Evolutionary conservation across 1,140 invertebrate genomes (phyloP).

Genomic region (Gryllus bimaculatus): DNA sequence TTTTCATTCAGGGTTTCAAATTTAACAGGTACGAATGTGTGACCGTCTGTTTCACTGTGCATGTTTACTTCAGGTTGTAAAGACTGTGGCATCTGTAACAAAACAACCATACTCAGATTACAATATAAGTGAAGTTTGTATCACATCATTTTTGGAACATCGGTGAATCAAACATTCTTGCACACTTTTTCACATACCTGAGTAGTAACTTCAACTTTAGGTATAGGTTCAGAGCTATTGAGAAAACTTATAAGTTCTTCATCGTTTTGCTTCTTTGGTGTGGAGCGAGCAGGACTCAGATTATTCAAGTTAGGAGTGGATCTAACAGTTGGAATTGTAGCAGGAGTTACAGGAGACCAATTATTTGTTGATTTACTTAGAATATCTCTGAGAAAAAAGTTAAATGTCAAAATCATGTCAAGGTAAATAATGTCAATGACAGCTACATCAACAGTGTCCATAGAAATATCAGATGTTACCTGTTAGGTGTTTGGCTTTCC

Average conservation of each 20-base stretch:
- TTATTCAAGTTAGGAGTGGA: neutral
- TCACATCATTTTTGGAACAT: neutral
- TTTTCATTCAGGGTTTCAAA: neutral
- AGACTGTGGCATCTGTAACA: neutral
- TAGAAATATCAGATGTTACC: neutral
- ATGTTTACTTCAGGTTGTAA: neutral
- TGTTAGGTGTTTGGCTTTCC: conserved; percentile 7
- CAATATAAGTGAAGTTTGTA: too few relatives aligned
- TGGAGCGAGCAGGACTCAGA: neutral
- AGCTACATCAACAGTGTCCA: too few relatives aligned
- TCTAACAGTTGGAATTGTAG: neutral
- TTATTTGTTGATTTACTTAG: neutral
- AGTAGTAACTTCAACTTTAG: neutral
- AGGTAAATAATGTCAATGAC: too few relatives aligned
- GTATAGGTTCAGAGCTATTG: conserved; percentile 8
- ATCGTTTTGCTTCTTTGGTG: conserved; percentile 11
- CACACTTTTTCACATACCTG: neutral
- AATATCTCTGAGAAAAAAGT: neutral
- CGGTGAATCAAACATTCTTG: neutral
- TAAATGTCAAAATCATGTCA: neutral
- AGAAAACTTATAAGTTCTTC: conserved; percentile 17
- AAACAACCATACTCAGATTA: neutral
- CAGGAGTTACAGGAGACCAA: neutral
- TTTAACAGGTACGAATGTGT: neutral
- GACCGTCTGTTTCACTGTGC: neutral